Base-by-base conservation (phyloP, 2,797 vertebrate species). In the Chelmon rostratus region DNA sequence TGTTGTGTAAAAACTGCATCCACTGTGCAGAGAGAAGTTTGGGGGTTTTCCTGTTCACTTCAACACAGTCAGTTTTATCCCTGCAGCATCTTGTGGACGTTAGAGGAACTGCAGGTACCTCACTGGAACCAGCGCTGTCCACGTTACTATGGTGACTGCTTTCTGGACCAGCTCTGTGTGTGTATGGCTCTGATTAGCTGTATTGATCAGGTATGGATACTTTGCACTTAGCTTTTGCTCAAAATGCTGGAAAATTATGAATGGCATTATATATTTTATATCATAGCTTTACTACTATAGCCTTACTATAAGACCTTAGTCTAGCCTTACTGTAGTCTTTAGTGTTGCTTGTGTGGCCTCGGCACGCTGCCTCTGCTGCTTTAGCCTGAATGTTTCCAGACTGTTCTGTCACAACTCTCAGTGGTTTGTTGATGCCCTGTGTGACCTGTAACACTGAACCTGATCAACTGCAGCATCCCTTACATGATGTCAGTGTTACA, bases 211-310 rank as follows among this genome's bases (percentile, higher is more conserved):
- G 73, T 86, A 78, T 77, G 44, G 18, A 72, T 69, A 70, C 58
- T 82, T 81, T 83, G 88, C 89, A 89, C 91, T 82, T 91, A 83
- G 71, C 72, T 71, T 54, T 58, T 70, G 21, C 78, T 56, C 66
- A 35, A 25, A 75, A 87, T 85, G 84, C 84, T 90, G 61, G 54
- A 83, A 83, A 73, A 58, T 5, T 23, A 74, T 65, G 42, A 73
- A 72, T 73, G 8, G 54, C 40, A 31, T 11, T 44, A 25, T 68
- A 62, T 76, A 42, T 25, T 40, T 18, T 42, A 4, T 57, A 65
- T 52, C 35, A 21, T 73, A 75, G 52, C 73, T 67, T 80, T 68
- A 59, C 25, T 47, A 23, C 35, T 44, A 3, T 50, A 61, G 83
- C 84, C 84, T 88, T 87, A 79, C 0, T 40, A 10, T 57, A 23